Conservation (phyloP, 2,888 invertebrate species). For the Morinoia aosen region DNA sequence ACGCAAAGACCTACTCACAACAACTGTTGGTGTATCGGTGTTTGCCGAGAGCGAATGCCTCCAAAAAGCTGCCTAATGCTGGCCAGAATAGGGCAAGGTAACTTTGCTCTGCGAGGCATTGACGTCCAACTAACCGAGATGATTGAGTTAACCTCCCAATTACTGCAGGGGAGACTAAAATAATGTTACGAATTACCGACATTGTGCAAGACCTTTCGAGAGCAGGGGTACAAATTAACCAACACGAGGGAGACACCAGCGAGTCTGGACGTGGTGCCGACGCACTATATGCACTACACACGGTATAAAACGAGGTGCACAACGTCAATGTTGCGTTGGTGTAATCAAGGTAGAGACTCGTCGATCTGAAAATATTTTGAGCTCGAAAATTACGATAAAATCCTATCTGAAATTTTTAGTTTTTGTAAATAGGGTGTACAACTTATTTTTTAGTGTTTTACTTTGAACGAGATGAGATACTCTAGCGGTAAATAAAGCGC, state of each 20-base stretch:
- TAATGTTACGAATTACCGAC: constrained; percentile 50
- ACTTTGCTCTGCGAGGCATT: constrained; percentile 35
- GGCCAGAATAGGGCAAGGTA: not conserved
- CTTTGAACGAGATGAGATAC: not conserved
- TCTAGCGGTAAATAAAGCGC: not conserved
- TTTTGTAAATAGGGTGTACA: too few relatives aligned
- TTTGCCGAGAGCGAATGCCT: not conserved
- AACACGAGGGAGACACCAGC: constrained; percentile 27
- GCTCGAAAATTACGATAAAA: not conserved
- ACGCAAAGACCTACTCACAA: not conserved
- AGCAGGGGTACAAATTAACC: constrained; percentile 51
- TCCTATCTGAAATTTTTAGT: not conserved
- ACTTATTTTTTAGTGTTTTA: not conserved
- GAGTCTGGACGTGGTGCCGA: not conserved
- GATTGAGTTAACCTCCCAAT: constrained; percentile 55
- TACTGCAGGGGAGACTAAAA: constrained; percentile 55
- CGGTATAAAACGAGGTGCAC: not conserved
- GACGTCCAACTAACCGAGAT: constrained; percentile 55
- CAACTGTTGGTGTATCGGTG: not conserved
- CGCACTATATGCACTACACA: not conserved
- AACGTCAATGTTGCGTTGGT: not conserved
- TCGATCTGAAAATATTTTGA: not conserved
- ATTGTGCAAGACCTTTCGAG: constrained; percentile 52
- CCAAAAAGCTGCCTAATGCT: constrained; percentile 15
- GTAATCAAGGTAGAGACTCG: not conserved